A percentile compares a stretch with the other conserved stretches of the same genome.
Evolutionary conservation across 2,888 invertebrate species (phyloP).

Genomic region (Drosophila recens): DNA sequence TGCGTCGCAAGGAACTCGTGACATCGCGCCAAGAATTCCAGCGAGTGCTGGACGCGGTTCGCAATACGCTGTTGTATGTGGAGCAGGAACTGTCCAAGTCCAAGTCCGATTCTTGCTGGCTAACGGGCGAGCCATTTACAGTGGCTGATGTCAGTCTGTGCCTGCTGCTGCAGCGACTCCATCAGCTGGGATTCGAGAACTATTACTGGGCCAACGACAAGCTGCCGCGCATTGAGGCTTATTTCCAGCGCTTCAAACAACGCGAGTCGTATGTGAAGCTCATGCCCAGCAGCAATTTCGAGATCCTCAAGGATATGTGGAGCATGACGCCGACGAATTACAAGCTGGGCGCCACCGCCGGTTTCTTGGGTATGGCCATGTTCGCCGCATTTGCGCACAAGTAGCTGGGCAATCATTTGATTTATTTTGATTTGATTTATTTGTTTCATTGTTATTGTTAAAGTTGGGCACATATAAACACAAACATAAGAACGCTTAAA

Average conservation of each 20-base stretch:
- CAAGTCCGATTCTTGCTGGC: conserved; percentile 86
- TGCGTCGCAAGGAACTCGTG: conserved; percentile 88
- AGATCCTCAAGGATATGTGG: conserved; percentile 88
- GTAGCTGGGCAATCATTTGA: conserved; percentile 53
- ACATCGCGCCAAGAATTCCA: conserved; percentile 88
- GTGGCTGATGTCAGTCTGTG: conserved; percentile 90
- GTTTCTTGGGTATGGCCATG: conserved; percentile 87
- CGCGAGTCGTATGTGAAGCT: conserved; percentile 89
- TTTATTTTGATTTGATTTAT: too few relatives aligned
- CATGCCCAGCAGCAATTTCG: conserved; percentile 87
- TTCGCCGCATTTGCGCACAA: conserved; percentile 86
- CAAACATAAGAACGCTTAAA: conserved; percentile 75
- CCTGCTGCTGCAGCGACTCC: conserved; percentile 89
- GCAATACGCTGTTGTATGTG: conserved; percentile 87
- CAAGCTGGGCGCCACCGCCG: conserved; percentile 88
- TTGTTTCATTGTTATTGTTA: conserved; percentile 69
- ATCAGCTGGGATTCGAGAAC: conserved; percentile 88
- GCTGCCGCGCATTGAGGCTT: conserved; percentile 88
- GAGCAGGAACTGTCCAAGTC: conserved; percentile 87
- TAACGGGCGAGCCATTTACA: conserved; percentile 89
- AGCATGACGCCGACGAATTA: conserved; percentile 87
- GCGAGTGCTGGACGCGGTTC: conserved; percentile 88
- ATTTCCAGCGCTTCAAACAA: conserved; percentile 88
- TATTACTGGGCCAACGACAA: conserved; percentile 89
- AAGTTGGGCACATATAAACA: conserved; percentile 76